Evolutionary conservation across 2,797 vertebrate species (phyloP), one percentile per base, ranked within the genome.

Genomic region (Sebastes aleutianus): DNA sequence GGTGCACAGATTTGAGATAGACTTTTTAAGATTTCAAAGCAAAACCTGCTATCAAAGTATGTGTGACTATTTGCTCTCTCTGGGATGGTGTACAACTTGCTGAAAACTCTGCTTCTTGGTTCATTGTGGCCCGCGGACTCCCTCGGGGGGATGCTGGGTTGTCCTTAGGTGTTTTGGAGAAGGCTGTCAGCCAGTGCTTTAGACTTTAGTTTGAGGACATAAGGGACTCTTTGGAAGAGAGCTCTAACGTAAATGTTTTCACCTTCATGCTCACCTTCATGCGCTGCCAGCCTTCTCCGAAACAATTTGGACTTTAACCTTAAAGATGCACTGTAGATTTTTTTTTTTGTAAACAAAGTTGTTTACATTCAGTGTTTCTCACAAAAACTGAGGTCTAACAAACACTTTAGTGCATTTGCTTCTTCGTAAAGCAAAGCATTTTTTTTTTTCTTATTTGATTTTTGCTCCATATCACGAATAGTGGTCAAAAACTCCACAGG

Each of bases 121-220:
- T 74, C 29, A 71, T 69, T 61, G 36, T 27, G 59, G 85, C 75
- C 74, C 2, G 5, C 18, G 18, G 26, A 72, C 57, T 78, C 78
- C 39, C 62, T 61, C 67, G 72, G 79, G 80, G 80, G 80, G 63
- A 70, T 78, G 68, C 83, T 70, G 69, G 59, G 66, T 66, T 43
- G 18, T 78, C 43, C 32, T 22, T 54, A 70, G 63, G 81, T 65
- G 62, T 36, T 76, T 64, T 74, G 39, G 50, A 80, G 39, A 57
- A 78, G 50, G 74, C 72, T 71, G 57, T 70, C 69, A 73, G 70
- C 66, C 67, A 73, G 82, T 43, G 43, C 58, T 34, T 78, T 82
- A 78, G 57, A 85, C 79, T 88, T 76, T 66, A 82, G 7, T 20
- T 69, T 68, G 66, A 88, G 64, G 57, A 78, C 70, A 5, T 43